These are phyloP conservation scores for Aix galericulata DNA, from an alignment of 2,113 vertebrate genomes.

Conservation along the genomic window DNA sequence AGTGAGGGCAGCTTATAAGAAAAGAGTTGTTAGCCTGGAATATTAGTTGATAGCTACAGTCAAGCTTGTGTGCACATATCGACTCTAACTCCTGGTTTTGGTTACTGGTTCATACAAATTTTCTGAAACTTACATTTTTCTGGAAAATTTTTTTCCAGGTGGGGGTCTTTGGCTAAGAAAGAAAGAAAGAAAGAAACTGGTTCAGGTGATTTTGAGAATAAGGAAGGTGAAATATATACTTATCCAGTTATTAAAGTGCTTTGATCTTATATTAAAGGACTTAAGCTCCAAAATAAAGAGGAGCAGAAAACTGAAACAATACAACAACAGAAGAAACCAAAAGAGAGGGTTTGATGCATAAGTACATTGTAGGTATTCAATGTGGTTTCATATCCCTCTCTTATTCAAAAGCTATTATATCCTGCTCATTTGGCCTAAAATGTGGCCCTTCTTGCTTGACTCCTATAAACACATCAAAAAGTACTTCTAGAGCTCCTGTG, in stretches of 20 bases:
- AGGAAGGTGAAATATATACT: conserved; percentile 72
- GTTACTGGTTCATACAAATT: conserved; percentile 66
- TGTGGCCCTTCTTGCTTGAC: conserved; percentile 43
- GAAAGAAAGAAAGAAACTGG: conserved; percentile 71
- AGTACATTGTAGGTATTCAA: conserved; percentile 59
- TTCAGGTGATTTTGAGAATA: conserved; percentile 72
- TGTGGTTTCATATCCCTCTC: conserved; percentile 40
- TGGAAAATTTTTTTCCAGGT: conserved; percentile 75
- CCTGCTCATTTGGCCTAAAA: conserved; percentile 44
- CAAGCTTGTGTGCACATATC: conserved; percentile 17
- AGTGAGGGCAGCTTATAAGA: not conserved
- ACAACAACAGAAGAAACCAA: conserved; percentile 65
- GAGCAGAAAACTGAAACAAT: conserved; percentile 67
- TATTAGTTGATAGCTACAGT: conserved; percentile 22
- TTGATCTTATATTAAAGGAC: conserved; percentile 67
- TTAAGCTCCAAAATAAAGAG: conserved; percentile 64
- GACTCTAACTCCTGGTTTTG: conserved; percentile 48
- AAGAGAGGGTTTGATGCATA: conserved; percentile 62
- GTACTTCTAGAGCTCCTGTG: conserved; percentile 10
- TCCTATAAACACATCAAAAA: conserved; percentile 51
- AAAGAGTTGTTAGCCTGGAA: conserved; percentile 28
- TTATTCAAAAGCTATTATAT: conserved; percentile 41
- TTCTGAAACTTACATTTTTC: conserved; percentile 73
- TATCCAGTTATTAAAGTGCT: conserved; percentile 69
- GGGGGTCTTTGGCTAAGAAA: conserved; percentile 73